Percentiles rank a stretch among this genome's conserved stretches.
These are phyloP conservation scores for Labroides dimidiatus DNA, from an alignment of 2,797 vertebrate species.

Conservation along the genomic window DNA sequence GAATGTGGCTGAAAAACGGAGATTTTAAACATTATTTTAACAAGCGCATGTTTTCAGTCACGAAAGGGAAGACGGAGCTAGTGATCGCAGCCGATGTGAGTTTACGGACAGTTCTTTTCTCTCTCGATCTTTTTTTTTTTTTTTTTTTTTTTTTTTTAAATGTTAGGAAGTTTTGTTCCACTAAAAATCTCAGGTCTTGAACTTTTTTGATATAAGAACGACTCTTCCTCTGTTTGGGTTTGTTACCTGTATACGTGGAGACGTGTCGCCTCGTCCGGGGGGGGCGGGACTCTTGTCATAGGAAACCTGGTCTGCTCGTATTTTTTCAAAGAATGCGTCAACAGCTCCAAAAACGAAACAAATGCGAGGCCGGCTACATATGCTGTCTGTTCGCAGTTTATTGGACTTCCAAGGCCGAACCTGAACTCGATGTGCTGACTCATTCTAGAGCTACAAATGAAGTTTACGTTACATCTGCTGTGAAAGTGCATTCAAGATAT, in stretches of 20 bases:
- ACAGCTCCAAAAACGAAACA: slow-evolving; percentile 24
- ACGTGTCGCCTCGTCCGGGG: slow-evolving; percentile 52
- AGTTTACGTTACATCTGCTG: slow-evolving; percentile 75
- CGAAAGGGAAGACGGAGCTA: slow-evolving; percentile 66
- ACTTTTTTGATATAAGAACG: slow-evolving; percentile 77
- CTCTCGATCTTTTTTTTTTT: no score
- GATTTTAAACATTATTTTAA: slow-evolving; percentile 61
- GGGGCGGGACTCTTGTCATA: slow-evolving; percentile 38
- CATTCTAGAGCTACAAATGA: slow-evolving; percentile 64
- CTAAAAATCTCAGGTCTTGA: slow-evolving; percentile 83
- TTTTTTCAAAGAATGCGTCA: slow-evolving; percentile 48
- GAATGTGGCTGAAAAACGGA: slow-evolving; percentile 43
- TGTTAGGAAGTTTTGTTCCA: slow-evolving; percentile 69
- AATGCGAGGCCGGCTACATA: slow-evolving; percentile 38
- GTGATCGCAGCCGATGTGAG: slow-evolving; percentile 64
- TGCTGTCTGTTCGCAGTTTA: slow-evolving; percentile 33
- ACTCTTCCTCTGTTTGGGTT: slow-evolving; percentile 74
- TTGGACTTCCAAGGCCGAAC: slow-evolving; percentile 37
- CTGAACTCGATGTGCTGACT: slow-evolving; percentile 58
- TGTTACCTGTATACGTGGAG: slow-evolving; percentile 65
- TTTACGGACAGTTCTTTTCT: slow-evolving; percentile 60
- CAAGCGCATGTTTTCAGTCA: slow-evolving; percentile 78
- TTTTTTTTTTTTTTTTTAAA: slow-evolving; percentile 54
- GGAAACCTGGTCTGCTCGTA: slow-evolving; percentile 57
- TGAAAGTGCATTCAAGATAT: slow-evolving; percentile 76